Evolutionary conservation across 2,888 invertebrate species (phyloP).

Genomic region (Acanthococcus lagerstroemiae): DNA sequence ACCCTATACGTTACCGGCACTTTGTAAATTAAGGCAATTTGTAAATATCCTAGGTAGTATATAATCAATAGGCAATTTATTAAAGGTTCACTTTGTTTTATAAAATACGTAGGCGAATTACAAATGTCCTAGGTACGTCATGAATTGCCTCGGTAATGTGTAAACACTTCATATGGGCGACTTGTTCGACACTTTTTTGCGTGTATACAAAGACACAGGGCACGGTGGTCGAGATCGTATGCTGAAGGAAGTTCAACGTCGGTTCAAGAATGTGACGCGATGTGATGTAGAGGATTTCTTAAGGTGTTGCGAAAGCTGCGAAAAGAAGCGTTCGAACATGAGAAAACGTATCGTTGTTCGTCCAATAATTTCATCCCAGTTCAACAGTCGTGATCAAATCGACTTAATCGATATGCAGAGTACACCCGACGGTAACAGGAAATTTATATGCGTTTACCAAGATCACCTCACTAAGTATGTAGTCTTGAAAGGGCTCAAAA

Average conservation of each 20-base stretch:
- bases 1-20: too few relatives aligned
- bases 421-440: slow-evolving; percentile 39
- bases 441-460: slow-evolving; percentile 40
- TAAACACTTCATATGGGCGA: too few relatives aligned
- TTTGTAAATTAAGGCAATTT: too few relatives aligned
- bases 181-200: background rate
- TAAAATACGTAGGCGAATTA: too few relatives aligned
- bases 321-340: background rate
- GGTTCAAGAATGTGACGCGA: background rate
- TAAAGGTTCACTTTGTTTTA: too few relatives aligned
- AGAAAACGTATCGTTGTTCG: slow-evolving; percentile 3
- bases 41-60: too few relatives aligned
- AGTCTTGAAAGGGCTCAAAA: slow-evolving; percentile 38
- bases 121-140: too few relatives aligned
- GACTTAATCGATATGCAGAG: slow-evolving; percentile 40
- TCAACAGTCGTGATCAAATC: slow-evolving; percentile 37
- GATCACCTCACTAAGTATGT: slow-evolving; percentile 40
- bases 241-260: background rate
- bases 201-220: background rate
- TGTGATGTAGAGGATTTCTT: background rate
- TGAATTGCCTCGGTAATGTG: too few relatives aligned
- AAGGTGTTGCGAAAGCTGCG: slow-evolving; percentile 1
- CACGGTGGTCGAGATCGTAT: background rate
- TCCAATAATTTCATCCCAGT: background rate
- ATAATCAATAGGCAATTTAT: too few relatives aligned